Conservation (phyloP, 1,140 invertebrate genomes). For the Drosophila mayri region DNA sequence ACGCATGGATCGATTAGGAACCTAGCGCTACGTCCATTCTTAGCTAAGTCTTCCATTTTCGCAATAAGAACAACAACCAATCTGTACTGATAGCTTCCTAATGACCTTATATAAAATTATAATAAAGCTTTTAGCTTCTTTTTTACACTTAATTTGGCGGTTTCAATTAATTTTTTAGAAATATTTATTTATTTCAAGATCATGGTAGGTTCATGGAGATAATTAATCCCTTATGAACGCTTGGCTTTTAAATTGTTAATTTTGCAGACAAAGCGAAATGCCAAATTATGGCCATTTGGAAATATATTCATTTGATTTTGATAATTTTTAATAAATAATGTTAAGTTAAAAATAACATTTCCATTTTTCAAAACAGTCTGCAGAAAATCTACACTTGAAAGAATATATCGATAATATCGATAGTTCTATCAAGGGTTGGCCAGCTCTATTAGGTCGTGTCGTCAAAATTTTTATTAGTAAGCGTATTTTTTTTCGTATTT, state of each 20-base stretch:
- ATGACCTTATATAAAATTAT: slow-evolving; percentile 46
- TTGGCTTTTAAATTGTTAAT: not conserved
- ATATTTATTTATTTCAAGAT: no score
- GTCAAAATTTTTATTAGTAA: slow-evolving; percentile 77
- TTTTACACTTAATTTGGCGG: slow-evolving; percentile 15
- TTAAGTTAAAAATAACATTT: not conserved
- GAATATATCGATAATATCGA: not conserved
- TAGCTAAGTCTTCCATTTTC: slow-evolving; percentile 72
- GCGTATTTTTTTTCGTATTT: slow-evolving; percentile 50
- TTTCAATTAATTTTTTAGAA: not conserved
- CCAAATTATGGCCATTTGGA: not conserved
- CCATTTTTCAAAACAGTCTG: not conserved
- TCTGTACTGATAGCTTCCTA: slow-evolving; percentile 79
- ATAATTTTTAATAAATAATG: not conserved
- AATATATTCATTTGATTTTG: not conserved
- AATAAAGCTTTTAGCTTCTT: slow-evolving; percentile 61
- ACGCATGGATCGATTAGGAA: slow-evolving; percentile 33
- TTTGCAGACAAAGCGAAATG: not conserved
- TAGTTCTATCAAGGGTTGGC: not conserved
- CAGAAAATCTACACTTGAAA: not conserved
- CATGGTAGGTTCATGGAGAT: not conserved
- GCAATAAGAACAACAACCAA: slow-evolving; percentile 48
- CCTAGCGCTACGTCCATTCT: slow-evolving; percentile 43
- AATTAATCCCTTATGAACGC: not conserved
- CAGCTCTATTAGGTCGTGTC: slow-evolving; percentile 58